phyloP scores from a whole-genome alignment of 2,888 invertebrate genomes.

The Caenorhabditis sp. region DNA sequence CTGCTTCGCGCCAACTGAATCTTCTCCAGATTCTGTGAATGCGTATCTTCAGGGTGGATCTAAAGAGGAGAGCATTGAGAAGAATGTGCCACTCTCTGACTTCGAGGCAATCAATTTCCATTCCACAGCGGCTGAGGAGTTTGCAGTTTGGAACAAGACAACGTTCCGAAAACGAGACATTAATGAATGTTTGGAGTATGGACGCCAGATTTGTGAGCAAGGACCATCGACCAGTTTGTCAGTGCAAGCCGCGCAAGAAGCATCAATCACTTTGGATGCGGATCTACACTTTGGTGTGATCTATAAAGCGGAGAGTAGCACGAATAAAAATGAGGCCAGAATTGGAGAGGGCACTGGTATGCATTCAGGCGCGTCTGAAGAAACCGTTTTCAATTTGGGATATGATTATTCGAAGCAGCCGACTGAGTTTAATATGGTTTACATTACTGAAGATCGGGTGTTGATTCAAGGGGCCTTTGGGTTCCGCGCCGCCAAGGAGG shows the following conservation, averaged over 20 bases:
- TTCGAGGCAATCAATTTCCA: slow-evolving; percentile 29
- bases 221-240: slow-evolving; percentile 14
- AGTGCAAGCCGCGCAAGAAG: slow-evolving; percentile 23
- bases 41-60: slow-evolving; percentile 18
- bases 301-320: slow-evolving; percentile 14
- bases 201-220: slow-evolving; percentile 12
- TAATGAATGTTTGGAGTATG: slow-evolving; percentile 15
- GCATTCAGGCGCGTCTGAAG: slow-evolving; percentile 51
- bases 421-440: slow-evolving; percentile 50
- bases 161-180: slow-evolving; percentile 32
- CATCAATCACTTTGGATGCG: slow-evolving; percentile 30
- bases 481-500: slow-evolving; percentile 39
- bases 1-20: slow-evolving; percentile 56
- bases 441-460: slow-evolving; percentile 34
- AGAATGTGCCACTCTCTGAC: slow-evolving; percentile 33
- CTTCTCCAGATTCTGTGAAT: slow-evolving; percentile 50
- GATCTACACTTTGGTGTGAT: slow-evolving; percentile 33
- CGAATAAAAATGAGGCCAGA: slow-evolving; percentile 33
- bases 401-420: slow-evolving; percentile 56
- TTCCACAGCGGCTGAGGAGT: slow-evolving; percentile 44
- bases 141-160: slow-evolving; percentile 36
- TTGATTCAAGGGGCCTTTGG: slow-evolving; percentile 38
- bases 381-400: slow-evolving; percentile 55
- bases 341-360: slow-evolving; percentile 44
- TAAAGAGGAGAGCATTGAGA: slow-evolving; percentile 23